A percentile compares a stretch with the other conserved stretches of the same genome.
Evolutionary conservation across 2,797 vertebrate species (phyloP).

Genomic region (Sciurus carolinensis): DNA sequence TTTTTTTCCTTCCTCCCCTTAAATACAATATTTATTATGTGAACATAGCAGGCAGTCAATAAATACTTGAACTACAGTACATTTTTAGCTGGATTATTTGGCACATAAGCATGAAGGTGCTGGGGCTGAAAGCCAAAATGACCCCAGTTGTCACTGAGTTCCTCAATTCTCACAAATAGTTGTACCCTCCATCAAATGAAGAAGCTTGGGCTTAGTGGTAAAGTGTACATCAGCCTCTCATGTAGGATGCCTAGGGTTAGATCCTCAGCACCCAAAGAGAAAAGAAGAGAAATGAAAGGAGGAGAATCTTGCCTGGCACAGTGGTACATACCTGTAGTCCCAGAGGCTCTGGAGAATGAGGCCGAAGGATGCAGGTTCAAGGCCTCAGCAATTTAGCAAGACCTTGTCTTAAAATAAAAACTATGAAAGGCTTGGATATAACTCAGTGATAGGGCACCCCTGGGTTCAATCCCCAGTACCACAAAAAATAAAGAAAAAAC

Average conservation of each 20-base stretch:
- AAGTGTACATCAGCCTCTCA: no score
- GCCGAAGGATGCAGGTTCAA: no score
- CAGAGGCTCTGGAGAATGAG: no score
- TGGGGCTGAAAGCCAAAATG: background rate
- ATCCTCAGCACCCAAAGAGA: no score
- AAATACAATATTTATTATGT: background rate
- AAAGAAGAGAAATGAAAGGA: no score
- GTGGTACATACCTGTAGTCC: no score
- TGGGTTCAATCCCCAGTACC: background rate
- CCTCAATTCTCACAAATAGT: background rate
- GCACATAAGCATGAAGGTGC: background rate
- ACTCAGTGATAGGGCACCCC: background rate
- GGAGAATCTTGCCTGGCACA: no score
- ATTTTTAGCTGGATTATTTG: background rate
- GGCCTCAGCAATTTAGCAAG: no score
- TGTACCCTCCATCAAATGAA: background rate
- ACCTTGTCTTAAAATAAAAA: no score
- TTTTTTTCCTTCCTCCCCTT: background rate
- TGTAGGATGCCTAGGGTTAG: no score
- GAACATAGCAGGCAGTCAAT: background rate
- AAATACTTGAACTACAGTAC: background rate
- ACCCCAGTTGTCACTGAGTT: background rate
- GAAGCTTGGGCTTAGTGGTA: background rate
- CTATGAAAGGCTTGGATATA: no score
- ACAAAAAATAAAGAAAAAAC: background rate